Evolutionary conservation across 1,140 invertebrate genomes (phyloP).

Genomic region (Pteromalus puparum): DNA sequence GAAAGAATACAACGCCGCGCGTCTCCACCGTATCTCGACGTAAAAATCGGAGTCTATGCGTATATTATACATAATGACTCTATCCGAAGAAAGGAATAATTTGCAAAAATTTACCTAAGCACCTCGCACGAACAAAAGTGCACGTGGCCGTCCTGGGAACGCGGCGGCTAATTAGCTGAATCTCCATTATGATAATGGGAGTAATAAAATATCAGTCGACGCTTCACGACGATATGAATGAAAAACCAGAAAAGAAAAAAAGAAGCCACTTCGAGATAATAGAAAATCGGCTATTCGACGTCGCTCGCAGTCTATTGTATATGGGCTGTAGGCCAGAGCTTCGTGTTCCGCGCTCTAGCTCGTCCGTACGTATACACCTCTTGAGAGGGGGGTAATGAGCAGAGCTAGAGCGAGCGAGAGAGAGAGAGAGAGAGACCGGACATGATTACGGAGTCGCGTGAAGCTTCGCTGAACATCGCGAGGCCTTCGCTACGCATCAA

Average conservation of each 20-base stretch:
- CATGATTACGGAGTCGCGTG: slow-evolving; percentile 72
- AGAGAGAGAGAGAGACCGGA: slow-evolving; percentile 63
- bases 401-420: slow-evolving; percentile 11
- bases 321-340: neutral
- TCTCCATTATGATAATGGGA: slow-evolving; percentile 20
- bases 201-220: slow-evolving; percentile 21
- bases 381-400: slow-evolving; percentile 35
- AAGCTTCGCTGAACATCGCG: slow-evolving; percentile 73
- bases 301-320: neutral
- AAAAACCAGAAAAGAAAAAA: neutral
- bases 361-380: neutral
- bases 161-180: slow-evolving; percentile 19
- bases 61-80: neutral
- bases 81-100: slow-evolving; percentile 39
- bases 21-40: neutral
- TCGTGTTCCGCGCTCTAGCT: neutral
- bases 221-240: neutral
- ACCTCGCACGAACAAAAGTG: neutral
- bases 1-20: too few species aligned
- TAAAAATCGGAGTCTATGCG: neutral
- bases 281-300: neutral
- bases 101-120: slow-evolving; percentile 1
- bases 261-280: slow-evolving; percentile 38
- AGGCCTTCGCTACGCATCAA: slow-evolving; percentile 74
- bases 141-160: neutral